Base-by-base conservation (phyloP, 2,113 vertebrate genomes). In the Ariopsis seemanni region DNA sequence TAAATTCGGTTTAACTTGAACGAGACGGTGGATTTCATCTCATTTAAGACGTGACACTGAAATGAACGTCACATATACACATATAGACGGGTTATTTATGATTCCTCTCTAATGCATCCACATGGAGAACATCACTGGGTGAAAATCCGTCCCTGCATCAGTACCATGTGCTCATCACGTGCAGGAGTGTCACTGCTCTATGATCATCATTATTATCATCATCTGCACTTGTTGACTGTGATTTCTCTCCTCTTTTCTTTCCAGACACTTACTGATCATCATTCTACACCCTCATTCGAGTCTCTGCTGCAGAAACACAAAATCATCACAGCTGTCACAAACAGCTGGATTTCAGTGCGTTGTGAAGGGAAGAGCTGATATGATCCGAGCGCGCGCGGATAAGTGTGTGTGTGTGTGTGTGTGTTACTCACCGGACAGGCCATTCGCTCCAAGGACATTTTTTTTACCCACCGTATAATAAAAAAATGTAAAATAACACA, bases 361-460 rank as follows among this genome's bases (percentile, higher is more conserved):
- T 42, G 42, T 42, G 42, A 42, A 42, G 42, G 42, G 42, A 4
- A 42, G 42, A 42, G 42, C 42, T 42, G 42, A 42, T 4, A 42
- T 42, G 42, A 4, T 42, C 42, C 42, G 34, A 34, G 30, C 7
- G 80, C 3, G 80, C 14, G 80, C n/a, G 25, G 1, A 12, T 62
- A 4, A 7, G 80, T 14, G 80, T 42, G 80, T 63, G 77, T 55
- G 77, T 74, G 57, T 82, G 60, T 50, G 81, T 50, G 81, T 82
- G 57, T 48, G 60, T 63, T 83, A 83, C 81, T 83, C 81, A 83
- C 81, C 81, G 58, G 58, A 48, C 81, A 65, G 58, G 34, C 58
- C 57, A 42, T 82, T 42, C 27, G 30, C 58, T 82, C 80, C 80
- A 82, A 82, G 80, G 80, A 82, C 80, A 82, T 82, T 82, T 62